Evolutionary conservation across 2,888 invertebrate genomes (phyloP), one percentile per base, ranked within the genome.

Genomic region (Nipponacmea schrenckii): DNA sequence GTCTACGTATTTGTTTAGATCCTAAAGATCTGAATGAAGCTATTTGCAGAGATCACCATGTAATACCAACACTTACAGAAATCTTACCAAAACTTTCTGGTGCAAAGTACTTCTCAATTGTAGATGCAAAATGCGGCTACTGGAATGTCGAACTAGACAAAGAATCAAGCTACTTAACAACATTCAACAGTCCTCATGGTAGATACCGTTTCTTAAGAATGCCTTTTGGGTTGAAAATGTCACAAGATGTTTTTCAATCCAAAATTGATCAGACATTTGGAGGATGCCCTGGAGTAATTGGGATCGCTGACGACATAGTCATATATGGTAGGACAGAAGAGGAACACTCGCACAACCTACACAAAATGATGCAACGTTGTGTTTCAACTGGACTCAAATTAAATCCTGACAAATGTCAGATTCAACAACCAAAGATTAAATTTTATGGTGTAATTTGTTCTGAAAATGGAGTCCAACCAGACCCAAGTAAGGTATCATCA

Each of bases 1-100:
- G 48, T 1, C 27, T 70, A 31, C 70, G 66, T 15, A 17, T 70
- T 20, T 70, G 70, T 39, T 66, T 50, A 0, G 76, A 77, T 66
- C 76, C 75, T 0, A 72, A 74, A 67, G 74, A 75, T 64, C 62
- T 79, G 1, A 80, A 80, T 44, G 65, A 46, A 20, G 77, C 74
- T 0, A 76, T 80, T 8, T 31, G 24, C n/a, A 48, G 77, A 56
- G 74, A 76, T 1, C 79, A 78, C 50, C 69, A 74, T 45, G 39
- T 20, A n/a, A 71, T 70, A 64, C 69, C 48, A 8, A 74, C 74
- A 26, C 24, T 71, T 14, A 71, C 71, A 15, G 74, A 74, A 17
- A 48, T 48, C 63, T 74, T 17, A 64, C 50, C 75, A 44, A 71
- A 73, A 64, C 65, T 76, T 15, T 65, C 65, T 45, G 69, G 66